Base-by-base conservation (phyloP, 2,797 vertebrate species). In the Pteropus rufus region DNA sequence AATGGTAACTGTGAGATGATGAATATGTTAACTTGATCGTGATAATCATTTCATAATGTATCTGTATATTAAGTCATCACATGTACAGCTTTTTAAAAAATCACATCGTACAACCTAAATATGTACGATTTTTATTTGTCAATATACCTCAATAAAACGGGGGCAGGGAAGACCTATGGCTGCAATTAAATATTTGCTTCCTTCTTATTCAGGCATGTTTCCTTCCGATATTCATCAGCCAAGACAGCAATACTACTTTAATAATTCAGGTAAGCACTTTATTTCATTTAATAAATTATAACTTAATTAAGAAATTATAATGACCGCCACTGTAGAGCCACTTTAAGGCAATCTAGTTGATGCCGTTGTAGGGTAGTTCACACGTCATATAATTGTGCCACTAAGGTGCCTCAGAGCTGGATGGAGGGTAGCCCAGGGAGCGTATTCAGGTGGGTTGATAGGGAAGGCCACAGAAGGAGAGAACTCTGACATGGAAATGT, bases 231-330 rank as follows among this genome's bases (percentile, higher is more conserved):
- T 0, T 91, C 82, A 3, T 36, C 93, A 96, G 39, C 12, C 80
- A 80, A 24, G 91, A 87, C 91, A 96, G 29, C 97, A 92, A 4
- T 46, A 93, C 84, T 91, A 97, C 87, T 97, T 92, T 70, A 93
- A 72, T 82, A 91, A n/a, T 93, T 73, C 96, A 94, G 97, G 97
- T 98, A 97, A 95, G 97, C 16, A 62, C 19, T 77, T 81, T 49
- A 75, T 96, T 93, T 82, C 34, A 39, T 86, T 73, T 89, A 75
- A 54, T 93, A 77, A 3, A 31, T 65, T 92, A 62, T 64, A 54
- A 87, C 46, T 85, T 52, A 29, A 54, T 77, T 72, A 14, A 67
- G 34, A 73, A 89, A 83, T 52, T 26, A 24, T 0, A 36, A 29
- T 16, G 8, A 44, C 91, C 0, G 24, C 44, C 19, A 21, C 34